Percentiles rank a stretch among this genome's conserved stretches.
Evolutionary conservation across 2,888 invertebrate species (phyloP).

Genomic region (Tillus elongatus): DNA sequence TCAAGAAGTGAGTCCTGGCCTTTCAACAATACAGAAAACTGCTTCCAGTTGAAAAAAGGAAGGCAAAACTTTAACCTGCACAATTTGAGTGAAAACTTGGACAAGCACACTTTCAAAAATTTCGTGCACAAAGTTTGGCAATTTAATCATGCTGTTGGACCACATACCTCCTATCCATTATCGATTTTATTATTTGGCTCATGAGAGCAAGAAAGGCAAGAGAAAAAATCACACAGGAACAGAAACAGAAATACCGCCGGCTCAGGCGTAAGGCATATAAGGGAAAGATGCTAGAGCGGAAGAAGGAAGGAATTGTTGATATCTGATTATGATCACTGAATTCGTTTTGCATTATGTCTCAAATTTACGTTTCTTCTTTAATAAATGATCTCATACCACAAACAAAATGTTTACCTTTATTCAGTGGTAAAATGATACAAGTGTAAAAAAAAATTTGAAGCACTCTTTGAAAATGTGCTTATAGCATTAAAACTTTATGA

Average conservation of each 20-base stretch:
- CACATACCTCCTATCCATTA: too few relatives aligned
- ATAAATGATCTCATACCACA: neutral
- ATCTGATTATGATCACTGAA: neutral
- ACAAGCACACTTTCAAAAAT: slow-evolving; percentile 3
- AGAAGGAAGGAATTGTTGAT: slow-evolving; percentile 2
- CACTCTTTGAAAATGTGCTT: slow-evolving; percentile 1
- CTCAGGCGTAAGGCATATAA: too few relatives aligned
- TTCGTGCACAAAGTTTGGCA: neutral
- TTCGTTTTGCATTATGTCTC: neutral
- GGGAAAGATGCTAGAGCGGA: neutral
- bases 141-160: too few relatives aligned
- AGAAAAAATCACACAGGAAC: too few relatives aligned
- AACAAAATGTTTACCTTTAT: neutral
- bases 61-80: neutral
- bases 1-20: slow-evolving; percentile 1
- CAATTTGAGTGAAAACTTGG: neutral
- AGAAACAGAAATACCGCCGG: too few relatives aligned
- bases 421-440: slow-evolving; percentile 3
- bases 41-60: slow-evolving; percentile 1
- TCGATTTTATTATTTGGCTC: too few relatives aligned
- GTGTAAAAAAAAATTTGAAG: neutral
- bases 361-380: neutral
- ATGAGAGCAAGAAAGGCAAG: too few relatives aligned
- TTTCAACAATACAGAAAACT: neutral
- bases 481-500: neutral